Percentiles rank a stretch among this genome's conserved stretches.
These are phyloP conservation scores for Phalacrocorax carbo DNA, from an alignment of 2,113 vertebrate species.

Conservation along the genomic window DNA sequence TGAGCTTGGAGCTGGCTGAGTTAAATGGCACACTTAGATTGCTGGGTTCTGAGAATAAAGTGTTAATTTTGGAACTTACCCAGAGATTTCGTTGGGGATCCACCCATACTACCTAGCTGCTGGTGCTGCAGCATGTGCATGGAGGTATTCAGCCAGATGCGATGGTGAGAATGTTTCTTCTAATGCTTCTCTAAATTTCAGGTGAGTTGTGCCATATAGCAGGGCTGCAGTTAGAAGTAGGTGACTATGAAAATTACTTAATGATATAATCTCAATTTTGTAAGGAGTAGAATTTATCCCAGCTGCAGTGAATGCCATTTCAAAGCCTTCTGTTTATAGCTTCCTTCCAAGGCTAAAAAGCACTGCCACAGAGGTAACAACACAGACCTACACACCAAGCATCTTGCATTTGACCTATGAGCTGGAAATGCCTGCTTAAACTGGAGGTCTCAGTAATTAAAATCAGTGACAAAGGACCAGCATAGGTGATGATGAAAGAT, in stretches of 20 bases:
- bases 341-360: neutral
- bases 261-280: neutral
- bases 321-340: neutral
- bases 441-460: neutral
- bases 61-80: neutral
- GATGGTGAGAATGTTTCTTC: neutral
- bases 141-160: neutral
- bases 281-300: neutral
- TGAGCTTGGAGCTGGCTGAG: neutral
- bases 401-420: neutral
- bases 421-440: neutral
- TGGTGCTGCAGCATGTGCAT: neutral
- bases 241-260: neutral
- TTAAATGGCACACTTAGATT: neutral
- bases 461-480: neutral
- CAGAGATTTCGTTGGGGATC: neutral
- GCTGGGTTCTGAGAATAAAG: neutral
- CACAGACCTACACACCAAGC: neutral
- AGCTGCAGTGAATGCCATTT: neutral
- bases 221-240: neutral
- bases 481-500: neutral
- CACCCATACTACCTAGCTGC: neutral
- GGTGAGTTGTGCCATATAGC: neutral
- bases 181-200: neutral
- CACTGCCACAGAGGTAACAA: neutral